Evolutionary conservation across 2,888 invertebrate genomes (phyloP).

Genomic region (Drosophila quinaria): DNA sequence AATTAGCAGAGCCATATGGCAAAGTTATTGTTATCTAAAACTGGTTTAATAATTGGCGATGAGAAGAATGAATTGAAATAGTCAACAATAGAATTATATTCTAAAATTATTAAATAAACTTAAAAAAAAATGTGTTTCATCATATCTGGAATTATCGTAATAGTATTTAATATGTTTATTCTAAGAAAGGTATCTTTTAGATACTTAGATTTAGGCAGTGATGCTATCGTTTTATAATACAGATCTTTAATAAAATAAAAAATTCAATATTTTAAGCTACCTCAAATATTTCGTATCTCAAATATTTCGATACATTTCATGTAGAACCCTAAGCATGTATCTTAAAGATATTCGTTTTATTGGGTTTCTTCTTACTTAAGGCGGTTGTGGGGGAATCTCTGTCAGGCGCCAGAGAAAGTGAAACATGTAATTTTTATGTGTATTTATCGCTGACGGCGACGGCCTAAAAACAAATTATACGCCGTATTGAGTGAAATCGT

Average conservation of each 20-base stretch:
- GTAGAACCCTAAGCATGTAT: slow-evolving; percentile 9
- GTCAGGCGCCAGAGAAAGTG: slow-evolving; percentile 77
- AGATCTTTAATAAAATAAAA: neutral
- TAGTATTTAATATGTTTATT: no score
- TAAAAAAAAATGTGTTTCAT: neutral
- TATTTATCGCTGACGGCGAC: slow-evolving; percentile 35
- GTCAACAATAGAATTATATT: neutral
- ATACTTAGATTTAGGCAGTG: neutral
- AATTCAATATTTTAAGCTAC: neutral
- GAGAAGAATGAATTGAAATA: slow-evolving; percentile 12
- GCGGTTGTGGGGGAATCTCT: slow-evolving; percentile 13
- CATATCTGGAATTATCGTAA: neutral
- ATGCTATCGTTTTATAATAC: neutral
- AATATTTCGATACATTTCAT: slow-evolving; percentile 1
- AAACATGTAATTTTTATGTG: slow-evolving; percentile 72
- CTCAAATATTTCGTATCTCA: neutral
- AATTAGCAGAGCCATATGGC: slow-evolving; percentile 33
- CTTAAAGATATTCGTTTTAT: slow-evolving; percentile 10
- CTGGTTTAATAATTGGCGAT: slow-evolving; percentile 31
- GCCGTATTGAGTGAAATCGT: slow-evolving; percentile 79
- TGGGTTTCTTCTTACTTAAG: slow-evolving; percentile 21
- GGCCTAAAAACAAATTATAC: slow-evolving; percentile 76
- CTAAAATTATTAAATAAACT: neutral
- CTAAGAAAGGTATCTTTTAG: neutral
- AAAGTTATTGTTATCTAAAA: slow-evolving; percentile 29